Evolutionary conservation across 2,888 invertebrate species (phyloP).

Genomic region (Epiperipatus broadwayi): DNA sequence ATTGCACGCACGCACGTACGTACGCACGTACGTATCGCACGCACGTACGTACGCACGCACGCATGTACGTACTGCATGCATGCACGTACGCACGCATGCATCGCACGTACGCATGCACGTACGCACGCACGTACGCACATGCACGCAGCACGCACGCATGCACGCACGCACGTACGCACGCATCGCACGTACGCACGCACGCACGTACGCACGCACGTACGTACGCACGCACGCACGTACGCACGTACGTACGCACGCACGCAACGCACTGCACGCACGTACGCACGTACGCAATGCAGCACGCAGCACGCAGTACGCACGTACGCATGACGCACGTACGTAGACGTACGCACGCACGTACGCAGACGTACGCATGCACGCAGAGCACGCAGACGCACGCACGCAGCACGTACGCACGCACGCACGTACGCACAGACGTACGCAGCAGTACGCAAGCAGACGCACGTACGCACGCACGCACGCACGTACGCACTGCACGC

Average conservation of each 20-base stretch:
- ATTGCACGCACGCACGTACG: no score
- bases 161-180: no score
- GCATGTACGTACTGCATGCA: no score
- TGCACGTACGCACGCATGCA: no score
- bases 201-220: slow-evolving; percentile 3
- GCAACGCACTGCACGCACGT: not conserved
- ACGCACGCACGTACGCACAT: slow-evolving; percentile 3
- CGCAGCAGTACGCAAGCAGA: not conserved
- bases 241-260: slow-evolving; percentile 3
- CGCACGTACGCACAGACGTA: slow-evolving; percentile 1
- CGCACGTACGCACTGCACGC: no score
- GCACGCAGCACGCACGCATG: slow-evolving; percentile 3
- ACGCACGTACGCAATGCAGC: not conserved
- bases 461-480: slow-evolving; percentile 3
- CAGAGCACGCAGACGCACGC: not conserved
- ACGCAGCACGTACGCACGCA: slow-evolving; percentile 3
- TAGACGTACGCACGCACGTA: slow-evolving; percentile 1
- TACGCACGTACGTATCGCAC: no score
- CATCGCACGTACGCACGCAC: no score
- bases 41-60: no score
- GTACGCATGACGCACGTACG: no score
- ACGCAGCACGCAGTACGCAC: no score
- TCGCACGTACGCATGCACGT: slow-evolving; percentile 1
- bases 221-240: slow-evolving; percentile 3
- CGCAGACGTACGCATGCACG: slow-evolving; percentile 1